A percentile compares a stretch with the other conserved stretches of the same genome.
These are phyloP conservation scores for Knipowitschia caucasica DNA, from an alignment of 2,797 vertebrate species.

Conservation along the genomic window DNA sequence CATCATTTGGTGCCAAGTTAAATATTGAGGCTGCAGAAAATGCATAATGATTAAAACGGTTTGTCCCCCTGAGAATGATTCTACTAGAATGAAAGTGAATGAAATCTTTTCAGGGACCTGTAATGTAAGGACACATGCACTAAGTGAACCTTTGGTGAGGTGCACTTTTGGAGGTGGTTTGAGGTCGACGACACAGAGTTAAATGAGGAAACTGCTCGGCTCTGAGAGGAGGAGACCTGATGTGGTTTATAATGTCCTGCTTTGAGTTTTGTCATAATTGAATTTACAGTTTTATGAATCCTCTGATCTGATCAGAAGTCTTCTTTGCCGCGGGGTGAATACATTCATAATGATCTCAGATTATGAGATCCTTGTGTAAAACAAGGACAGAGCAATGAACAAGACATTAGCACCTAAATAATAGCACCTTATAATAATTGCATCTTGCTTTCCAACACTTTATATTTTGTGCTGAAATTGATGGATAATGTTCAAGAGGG, in stretches of 20 bases:
- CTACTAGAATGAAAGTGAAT: neutral
- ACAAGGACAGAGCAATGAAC: too few species aligned
- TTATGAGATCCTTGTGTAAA: too few species aligned
- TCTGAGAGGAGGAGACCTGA: neutral
- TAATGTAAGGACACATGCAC: neutral
- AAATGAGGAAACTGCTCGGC: neutral
- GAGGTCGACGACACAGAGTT: neutral
- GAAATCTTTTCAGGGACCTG: neutral
- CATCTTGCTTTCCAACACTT: too few species aligned
- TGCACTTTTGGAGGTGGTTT: neutral
- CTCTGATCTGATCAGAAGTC: slow-evolving; percentile 2
- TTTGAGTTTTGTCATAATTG: slow-evolving; percentile 5
- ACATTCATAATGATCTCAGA: too few species aligned
- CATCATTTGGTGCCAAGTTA: too few species aligned
- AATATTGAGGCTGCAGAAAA: too few species aligned
- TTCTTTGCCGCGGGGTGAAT: neutral
- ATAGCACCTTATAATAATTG: too few species aligned
- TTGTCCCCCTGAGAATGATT: too few species aligned
- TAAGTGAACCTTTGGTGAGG: neutral
- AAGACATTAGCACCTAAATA: too few species aligned
- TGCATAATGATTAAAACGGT: too few species aligned
- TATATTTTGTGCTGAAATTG: too few species aligned
- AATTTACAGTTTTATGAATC: slow-evolving; percentile 1
- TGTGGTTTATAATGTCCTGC: slow-evolving; percentile 13
- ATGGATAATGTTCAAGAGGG: too few species aligned